A percentile compares a stretch with the other conserved stretches of the same genome.
Conservation (phyloP, 2,797 vertebrate species). For the Lepidocolaptes lacrymiger region DNA sequence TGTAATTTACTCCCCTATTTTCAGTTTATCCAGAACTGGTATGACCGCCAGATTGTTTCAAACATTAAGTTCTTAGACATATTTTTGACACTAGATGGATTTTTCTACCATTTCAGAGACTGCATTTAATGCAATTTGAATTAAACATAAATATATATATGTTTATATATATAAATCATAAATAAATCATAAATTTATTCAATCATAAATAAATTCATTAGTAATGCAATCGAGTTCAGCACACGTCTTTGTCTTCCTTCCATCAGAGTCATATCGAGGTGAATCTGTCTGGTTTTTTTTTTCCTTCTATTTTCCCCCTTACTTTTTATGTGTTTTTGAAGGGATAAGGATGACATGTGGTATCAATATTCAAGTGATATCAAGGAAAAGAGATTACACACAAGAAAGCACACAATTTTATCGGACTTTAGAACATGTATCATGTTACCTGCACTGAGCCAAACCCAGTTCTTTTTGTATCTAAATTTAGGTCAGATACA, state of each 20-base stretch:
- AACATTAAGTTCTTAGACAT: background rate
- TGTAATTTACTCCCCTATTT: background rate
- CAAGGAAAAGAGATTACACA: background rate
- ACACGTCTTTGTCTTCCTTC: background rate
- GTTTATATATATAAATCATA: no score
- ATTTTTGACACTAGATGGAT: background rate
- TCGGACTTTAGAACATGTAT: constrained; percentile 14
- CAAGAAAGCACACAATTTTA: constrained; percentile 5
- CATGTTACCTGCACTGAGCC: background rate
- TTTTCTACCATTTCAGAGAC: background rate
- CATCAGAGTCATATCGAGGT: background rate
- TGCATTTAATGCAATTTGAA: background rate
- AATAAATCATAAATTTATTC: no score
- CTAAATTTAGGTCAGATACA: background rate
- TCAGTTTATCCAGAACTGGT: background rate
- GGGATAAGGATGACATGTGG: background rate
- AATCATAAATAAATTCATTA: background rate
- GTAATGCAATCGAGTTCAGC: background rate
- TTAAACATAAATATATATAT: no score
- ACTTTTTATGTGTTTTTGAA: background rate
- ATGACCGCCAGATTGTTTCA: background rate
- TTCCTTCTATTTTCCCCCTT: no score
- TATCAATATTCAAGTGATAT: constrained; percentile 32
- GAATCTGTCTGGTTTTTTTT: background rate
- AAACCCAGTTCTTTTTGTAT: background rate